These are phyloP conservation scores for Stictocephala bisonia DNA, from an alignment of 2,888 invertebrate genomes.

Conservation along the genomic window DNA sequence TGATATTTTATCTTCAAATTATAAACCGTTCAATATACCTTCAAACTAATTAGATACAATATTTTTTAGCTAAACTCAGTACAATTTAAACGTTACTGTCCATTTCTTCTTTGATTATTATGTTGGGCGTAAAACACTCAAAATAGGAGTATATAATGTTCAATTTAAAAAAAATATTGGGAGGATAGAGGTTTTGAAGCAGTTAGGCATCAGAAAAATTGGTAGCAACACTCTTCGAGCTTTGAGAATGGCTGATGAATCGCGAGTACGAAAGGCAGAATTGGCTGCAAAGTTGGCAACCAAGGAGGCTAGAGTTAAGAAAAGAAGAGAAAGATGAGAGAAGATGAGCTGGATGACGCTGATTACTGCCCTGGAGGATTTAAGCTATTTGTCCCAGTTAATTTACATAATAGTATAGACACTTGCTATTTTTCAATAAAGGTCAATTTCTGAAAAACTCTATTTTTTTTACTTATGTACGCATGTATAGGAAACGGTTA, in stretches of 20 bases:
- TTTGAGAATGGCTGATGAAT: slow-evolving; percentile 5
- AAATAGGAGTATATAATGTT: too few relatives aligned
- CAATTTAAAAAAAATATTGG: too few relatives aligned
- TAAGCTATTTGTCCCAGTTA: not conserved
- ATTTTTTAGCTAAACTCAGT: too few relatives aligned
- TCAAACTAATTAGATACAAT: too few relatives aligned
- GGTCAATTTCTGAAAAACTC: not conserved
- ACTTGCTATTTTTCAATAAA: slow-evolving; percentile 9
- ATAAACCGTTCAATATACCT: too few relatives aligned
- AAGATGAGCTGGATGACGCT: slow-evolving; percentile 1
- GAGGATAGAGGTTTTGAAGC: too few relatives aligned
- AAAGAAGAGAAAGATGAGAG: slow-evolving; percentile 4
- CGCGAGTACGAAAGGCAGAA: slow-evolving; percentile 6
- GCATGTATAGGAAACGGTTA: slow-evolving; percentile 12
- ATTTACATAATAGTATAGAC: not conserved
- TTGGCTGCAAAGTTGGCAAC: not conserved
- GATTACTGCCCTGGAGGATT: slow-evolving; percentile 18
- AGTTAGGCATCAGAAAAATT: not conserved
- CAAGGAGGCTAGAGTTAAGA: slow-evolving; percentile 25
- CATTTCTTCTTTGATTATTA: too few relatives aligned
- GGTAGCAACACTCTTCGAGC: not conserved
- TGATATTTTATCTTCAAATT: too few relatives aligned
- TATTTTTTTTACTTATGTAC: slow-evolving; percentile 30
- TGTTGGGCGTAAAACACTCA: too few relatives aligned
- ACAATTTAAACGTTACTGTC: too few relatives aligned